Evolutionary conservation across 2,113 vertebrate species (phyloP), one percentile per base, ranked within the genome.

Genomic region (Oxyruncus cristatus): DNA sequence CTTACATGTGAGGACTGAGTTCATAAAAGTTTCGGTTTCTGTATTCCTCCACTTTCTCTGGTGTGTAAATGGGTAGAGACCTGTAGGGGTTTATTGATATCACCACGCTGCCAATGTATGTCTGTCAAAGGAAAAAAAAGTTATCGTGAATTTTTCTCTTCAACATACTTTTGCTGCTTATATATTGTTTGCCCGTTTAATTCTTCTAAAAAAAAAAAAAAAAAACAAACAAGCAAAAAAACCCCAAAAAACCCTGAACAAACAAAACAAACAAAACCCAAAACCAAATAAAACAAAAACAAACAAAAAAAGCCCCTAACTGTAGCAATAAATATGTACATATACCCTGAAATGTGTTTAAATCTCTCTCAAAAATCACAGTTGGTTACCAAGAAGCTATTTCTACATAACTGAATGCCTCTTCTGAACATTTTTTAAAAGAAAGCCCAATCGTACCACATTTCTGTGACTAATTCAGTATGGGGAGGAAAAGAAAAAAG

Each of bases 11-110:
- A 95, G 99, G 99, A 96, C 99, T 99, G 92, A 99, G 99, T 92
- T 99, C 99, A 85, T 99, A 99, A 85, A 99, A 99, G 98, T 99
- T 99, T 93, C 99, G 98, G 96, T 99, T 99, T 96, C 99, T 99
- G 95, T 99, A 99, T 92, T 99, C 99, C 97, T 99, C 99, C 92
- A 99, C 99, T 97, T 99, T 99, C 68, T 99, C 99, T 20, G 99
- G 98, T 26, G 98, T 99, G 97, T 98, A 99, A 98, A 99, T 99
- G 84, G 99, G 98, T 68, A 99, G 97, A 39, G 98, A 89, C 87
- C 98, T 98, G 98, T 99, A 99, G 30, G 99, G 99, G 96, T 99
- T 99, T 97, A 99, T 98, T 22, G 99, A 99, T 98, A 99, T 99
- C 85, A 99, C 99, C 98, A 99, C 99, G 4, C 99, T 99, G 96